Conservation (phyloP, 2,797 vertebrate genomes). For the Ibycter americanus region DNA sequence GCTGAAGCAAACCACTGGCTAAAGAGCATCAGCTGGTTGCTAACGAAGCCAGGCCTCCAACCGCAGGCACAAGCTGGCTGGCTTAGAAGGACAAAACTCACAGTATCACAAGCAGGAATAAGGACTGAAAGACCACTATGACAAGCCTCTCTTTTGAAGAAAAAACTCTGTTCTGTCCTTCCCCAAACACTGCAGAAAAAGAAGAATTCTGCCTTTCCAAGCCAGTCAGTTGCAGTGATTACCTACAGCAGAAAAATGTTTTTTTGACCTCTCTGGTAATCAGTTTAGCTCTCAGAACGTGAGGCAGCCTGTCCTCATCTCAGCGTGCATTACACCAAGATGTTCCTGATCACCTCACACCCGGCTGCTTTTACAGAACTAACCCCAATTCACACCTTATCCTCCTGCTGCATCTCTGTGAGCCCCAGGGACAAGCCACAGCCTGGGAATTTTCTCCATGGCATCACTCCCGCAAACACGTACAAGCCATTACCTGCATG, state of each 20-base stretch:
- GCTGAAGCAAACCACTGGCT: background rate
- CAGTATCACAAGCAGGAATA: background rate
- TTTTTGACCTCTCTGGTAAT: background rate
- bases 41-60: background rate
- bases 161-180: background rate
- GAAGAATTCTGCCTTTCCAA: background rate
- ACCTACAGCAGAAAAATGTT: background rate
- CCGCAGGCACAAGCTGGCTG: background rate
- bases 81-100: background rate
- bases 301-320: background rate
- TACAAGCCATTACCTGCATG: background rate
- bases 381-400: background rate
- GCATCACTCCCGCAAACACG: background rate
- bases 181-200: background rate
- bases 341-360: background rate
- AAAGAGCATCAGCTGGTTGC: background rate
- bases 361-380: background rate
- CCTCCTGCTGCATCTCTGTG: background rate
- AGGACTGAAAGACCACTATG: background rate
- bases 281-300: rapidly evolving
- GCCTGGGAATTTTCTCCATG: background rate
- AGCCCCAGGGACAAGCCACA: background rate
- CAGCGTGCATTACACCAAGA: rapidly evolving
- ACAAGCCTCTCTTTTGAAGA: background rate
- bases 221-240: background rate